phyloP scores from a whole-genome alignment of 1,140 invertebrate genomes.

The Radopholus similis region DNA sequence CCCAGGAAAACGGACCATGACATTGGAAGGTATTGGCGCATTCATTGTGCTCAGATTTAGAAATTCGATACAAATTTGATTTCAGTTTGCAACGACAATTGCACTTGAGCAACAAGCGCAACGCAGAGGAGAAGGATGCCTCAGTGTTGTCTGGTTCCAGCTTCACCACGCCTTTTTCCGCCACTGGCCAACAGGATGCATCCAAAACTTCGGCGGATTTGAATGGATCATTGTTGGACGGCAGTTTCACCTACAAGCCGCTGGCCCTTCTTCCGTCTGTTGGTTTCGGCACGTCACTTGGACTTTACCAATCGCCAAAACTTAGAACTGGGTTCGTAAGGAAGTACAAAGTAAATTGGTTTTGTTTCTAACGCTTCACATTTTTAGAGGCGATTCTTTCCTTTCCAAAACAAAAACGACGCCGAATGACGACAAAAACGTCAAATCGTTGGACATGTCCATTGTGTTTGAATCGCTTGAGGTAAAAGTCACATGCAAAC shows the following conservation, averaged over 20 bases:
- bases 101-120: background rate
- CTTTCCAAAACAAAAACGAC: background rate
- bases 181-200: background rate
- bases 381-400: background rate
- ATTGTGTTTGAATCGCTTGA: background rate
- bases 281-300: constrained; percentile 18
- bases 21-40: constrained; percentile 3
- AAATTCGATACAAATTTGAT: too few species aligned
- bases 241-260: constrained; percentile 12
- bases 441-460: constrained; percentile 18
- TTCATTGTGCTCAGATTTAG: background rate
- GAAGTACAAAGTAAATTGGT: background rate
- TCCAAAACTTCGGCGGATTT: constrained; percentile 7
- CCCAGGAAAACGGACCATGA: constrained; percentile 18
- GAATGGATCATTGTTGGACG: constrained; percentile 8
- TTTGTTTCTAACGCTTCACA: background rate
- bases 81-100: constrained; percentile 19
- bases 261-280: constrained; percentile 20
- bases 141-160: background rate
- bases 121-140: background rate
- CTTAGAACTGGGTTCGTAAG: background rate
- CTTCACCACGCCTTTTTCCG: background rate
- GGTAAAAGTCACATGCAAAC: too few species aligned
- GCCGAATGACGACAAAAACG: constrained; percentile 10
- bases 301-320: constrained; percentile 8